These are phyloP conservation scores for Caretta caretta DNA, from an alignment of 2,113 vertebrate genomes.

Conservation along the genomic window DNA sequence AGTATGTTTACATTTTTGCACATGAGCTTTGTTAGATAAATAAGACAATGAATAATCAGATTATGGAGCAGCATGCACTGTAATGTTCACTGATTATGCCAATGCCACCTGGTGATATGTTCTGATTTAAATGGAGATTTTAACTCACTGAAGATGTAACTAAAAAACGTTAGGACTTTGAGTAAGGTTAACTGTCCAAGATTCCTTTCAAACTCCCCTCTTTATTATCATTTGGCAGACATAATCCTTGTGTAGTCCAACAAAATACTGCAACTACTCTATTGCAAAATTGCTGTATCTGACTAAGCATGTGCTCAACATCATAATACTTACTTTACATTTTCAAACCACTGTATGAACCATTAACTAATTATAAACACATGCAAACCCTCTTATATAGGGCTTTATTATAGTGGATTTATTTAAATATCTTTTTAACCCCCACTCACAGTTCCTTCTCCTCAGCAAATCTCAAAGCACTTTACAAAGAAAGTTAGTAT, in stretches of 20 bases:
- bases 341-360: not conserved
- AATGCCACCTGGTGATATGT: not conserved
- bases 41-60: constrained; percentile 21
- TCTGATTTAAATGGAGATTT: constrained; percentile 26
- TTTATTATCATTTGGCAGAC: constrained; percentile 69
- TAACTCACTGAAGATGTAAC: constrained; percentile 7
- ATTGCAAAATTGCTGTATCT: constrained; percentile 61
- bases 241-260: constrained; percentile 50
- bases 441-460: no score
- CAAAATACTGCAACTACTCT: constrained; percentile 52
- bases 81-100: constrained; percentile 15
- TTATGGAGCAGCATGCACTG: not conserved
- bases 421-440: no score
- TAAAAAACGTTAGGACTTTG: constrained; percentile 48
- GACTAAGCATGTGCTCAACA: constrained; percentile 21
- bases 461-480: not conserved
- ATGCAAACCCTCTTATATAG: not conserved
- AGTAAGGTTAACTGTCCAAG: constrained; percentile 52
- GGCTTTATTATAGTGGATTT: no score
- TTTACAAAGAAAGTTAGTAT: not conserved
- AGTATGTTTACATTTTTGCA: constrained; percentile 7
- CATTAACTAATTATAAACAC: not conserved
- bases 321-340: not conserved
- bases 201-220: constrained; percentile 56
- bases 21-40: not conserved